Percentiles rank a stretch among this genome's conserved stretches.
These are phyloP conservation scores for Oscheius sp. DNA, from an alignment of 1,140 invertebrate genomes.

Conservation along the genomic window DNA sequence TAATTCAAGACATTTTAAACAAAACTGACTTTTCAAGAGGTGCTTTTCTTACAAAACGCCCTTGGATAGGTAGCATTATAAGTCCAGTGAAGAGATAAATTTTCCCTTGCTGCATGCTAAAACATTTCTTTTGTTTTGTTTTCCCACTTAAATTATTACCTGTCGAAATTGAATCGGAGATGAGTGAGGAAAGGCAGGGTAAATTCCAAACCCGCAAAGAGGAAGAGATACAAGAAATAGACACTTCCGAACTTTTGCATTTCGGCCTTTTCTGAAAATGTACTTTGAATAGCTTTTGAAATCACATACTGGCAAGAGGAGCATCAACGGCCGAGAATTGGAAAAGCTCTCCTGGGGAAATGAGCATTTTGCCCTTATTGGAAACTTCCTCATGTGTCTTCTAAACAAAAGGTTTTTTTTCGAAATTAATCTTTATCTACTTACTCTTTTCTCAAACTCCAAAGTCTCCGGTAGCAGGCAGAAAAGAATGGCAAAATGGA, in stretches of 20 bases:
- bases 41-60: conserved; percentile 78
- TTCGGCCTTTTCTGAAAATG: conserved; percentile 59
- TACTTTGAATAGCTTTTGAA: not conserved
- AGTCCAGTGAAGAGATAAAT: conserved; percentile 93
- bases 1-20: no score
- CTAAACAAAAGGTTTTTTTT: not conserved
- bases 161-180: conserved; percentile 80
- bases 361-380: not conserved
- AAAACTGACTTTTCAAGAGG: conserved; percentile 67
- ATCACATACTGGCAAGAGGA: not conserved
- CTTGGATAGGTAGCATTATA: conserved; percentile 89
- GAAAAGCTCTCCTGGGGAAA: conserved; percentile 19
- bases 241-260: conserved; percentile 76
- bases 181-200: conserved; percentile 95
- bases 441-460: conserved; percentile 16
- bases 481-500: conserved; percentile 76
- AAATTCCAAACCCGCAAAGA: conserved; percentile 95
- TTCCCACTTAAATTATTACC: not conserved
- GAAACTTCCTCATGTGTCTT: not conserved
- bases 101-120: conserved; percentile 89
- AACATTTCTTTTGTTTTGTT: conserved; percentile 3
- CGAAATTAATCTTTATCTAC: not conserved
- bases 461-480: conserved; percentile 82
- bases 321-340: conserved; percentile 20
- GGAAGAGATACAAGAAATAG: conserved; percentile 91